phyloP scores from a whole-genome alignment of 2,797 vertebrate genomes.

The Melanotaenia boesemani region DNA sequence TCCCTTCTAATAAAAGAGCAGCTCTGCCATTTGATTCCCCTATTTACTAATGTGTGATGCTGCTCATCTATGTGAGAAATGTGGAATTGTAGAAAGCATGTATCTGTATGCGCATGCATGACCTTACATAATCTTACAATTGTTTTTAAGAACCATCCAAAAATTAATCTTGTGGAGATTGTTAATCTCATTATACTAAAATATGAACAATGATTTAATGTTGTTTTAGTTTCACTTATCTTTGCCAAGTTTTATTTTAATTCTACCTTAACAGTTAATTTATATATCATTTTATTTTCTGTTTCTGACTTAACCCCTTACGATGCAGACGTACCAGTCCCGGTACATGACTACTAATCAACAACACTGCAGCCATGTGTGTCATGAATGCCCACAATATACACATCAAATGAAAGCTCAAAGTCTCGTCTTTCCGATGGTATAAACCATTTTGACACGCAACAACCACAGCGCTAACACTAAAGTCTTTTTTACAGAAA shows the following conservation, averaged over 20 bases:
- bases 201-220: not conserved
- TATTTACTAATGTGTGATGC: not conserved
- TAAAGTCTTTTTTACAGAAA: too few species aligned
- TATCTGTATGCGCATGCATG: not conserved
- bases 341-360: too few species aligned
- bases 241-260: not conserved
- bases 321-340: too few species aligned
- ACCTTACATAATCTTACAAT: not conserved
- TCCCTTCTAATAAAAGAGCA: not conserved
- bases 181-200: not conserved
- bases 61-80: slow-evolving; percentile 25
- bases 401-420: too few species aligned
- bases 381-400: too few species aligned
- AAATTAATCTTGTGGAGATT: not conserved
- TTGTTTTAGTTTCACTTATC: not conserved
- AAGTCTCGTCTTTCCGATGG: too few species aligned
- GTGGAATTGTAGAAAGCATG: not conserved
- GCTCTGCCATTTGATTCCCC: slow-evolving; percentile 16
- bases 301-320: too few species aligned
- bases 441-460: too few species aligned
- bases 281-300: too few species aligned
- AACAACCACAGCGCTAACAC: too few species aligned
- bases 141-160: not conserved
- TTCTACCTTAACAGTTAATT: too few species aligned
- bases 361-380: too few species aligned